Conservation (phyloP, 1,140 invertebrate genomes). For the Drosophila triauraria region DNA sequence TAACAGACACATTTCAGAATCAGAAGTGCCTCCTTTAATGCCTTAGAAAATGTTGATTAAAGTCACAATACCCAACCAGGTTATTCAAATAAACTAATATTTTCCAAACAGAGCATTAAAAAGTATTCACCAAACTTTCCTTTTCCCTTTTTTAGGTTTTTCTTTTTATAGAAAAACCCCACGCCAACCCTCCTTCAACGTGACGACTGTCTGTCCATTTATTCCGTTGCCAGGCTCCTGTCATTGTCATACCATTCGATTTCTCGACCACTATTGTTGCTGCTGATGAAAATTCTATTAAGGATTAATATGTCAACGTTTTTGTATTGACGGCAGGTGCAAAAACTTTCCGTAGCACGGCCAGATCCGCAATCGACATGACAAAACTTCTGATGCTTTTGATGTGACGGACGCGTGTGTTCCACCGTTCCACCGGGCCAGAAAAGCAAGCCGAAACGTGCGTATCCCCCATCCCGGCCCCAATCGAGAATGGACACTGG, state of each 20-base stretch:
- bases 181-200: background rate
- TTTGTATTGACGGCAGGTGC: constrained; percentile 62
- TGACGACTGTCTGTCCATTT: constrained; percentile 10
- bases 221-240: constrained; percentile 26
- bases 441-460: constrained; percentile 4
- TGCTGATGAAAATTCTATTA: constrained; percentile 78
- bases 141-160: background rate
- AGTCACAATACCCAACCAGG: no score
- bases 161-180: background rate
- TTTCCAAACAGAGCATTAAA: background rate
- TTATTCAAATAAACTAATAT: background rate
- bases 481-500: constrained; percentile 48
- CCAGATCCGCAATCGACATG: constrained; percentile 61
- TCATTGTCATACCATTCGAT: constrained; percentile 44
- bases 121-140: background rate
- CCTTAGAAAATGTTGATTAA: no score
- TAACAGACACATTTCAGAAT: no score
- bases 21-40: no score
- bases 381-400: constrained; percentile 77
- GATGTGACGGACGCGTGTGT: constrained; percentile 73
- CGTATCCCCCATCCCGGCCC: background rate
- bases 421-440: constrained; percentile 4
- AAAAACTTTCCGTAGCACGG: constrained; percentile 58
- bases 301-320: constrained; percentile 80
- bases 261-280: constrained; percentile 30